These are phyloP conservation scores for Eciton burchellii DNA, from an alignment of 1,140 invertebrate genomes.

Conservation along the genomic window DNA sequence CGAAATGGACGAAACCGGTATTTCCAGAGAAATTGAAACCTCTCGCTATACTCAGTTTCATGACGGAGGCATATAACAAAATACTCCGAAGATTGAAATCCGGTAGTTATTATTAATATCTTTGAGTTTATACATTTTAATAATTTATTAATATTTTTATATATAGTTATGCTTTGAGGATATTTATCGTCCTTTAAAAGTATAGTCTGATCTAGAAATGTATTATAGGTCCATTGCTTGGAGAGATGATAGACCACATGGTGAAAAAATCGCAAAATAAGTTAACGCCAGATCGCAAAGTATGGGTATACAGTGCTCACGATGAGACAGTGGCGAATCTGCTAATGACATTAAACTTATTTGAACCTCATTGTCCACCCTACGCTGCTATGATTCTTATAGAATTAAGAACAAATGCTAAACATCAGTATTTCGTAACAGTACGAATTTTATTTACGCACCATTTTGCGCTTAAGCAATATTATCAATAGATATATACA, in stretches of 20 bases:
- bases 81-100: constrained; percentile 85
- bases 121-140: constrained; percentile 7
- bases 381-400: constrained; percentile 91
- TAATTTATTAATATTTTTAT: constrained; percentile 11
- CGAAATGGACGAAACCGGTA: constrained; percentile 89
- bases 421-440: constrained; percentile 83
- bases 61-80: constrained; percentile 83
- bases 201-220: constrained; percentile 54
- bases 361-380: constrained; percentile 90
- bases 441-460: constrained; percentile 72
- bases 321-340: constrained; percentile 93
- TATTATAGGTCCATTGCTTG: constrained; percentile 88
- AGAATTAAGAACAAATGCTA: constrained; percentile 87
- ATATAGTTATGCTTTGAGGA: not conserved
- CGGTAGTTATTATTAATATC: constrained; percentile 75
- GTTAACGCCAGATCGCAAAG: constrained; percentile 86
- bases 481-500: not conserved
- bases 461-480: not conserved
- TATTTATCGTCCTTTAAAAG: not conserved
- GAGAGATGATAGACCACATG: constrained; percentile 88
- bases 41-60: constrained; percentile 87
- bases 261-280: constrained; percentile 81
- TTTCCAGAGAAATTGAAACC: constrained; percentile 86
- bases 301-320: constrained; percentile 93
- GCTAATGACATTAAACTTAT: constrained; percentile 90